These are phyloP conservation scores for Trypoxylon attenuatum DNA, from an alignment of 2,888 invertebrate genomes.

Conservation along the genomic window DNA sequence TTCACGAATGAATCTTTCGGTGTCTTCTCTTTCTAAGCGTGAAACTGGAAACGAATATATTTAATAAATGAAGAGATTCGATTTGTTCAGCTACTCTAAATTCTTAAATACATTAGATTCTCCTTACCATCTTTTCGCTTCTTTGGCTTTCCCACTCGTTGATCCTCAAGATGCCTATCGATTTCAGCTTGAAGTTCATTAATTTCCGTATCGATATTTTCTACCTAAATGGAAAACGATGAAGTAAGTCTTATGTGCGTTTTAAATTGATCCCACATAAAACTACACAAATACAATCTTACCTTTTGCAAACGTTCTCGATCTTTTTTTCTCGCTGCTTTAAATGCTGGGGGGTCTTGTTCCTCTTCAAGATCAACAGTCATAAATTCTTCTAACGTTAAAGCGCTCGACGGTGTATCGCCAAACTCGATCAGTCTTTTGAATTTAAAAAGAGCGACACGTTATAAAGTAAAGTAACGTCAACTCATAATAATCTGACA, in stretches of 20 bases:
- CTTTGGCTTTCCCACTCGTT: constrained; percentile 58
- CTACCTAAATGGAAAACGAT: constrained; percentile 58
- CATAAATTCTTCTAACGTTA: constrained; percentile 98
- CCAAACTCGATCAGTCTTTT: constrained; percentile 92
- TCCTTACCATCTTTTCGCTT: constrained; percentile 75
- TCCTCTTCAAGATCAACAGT: constrained; percentile 97
- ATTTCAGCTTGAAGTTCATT: constrained; percentile 90
- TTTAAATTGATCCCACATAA: no score
- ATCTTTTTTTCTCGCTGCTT: constrained; percentile 91
- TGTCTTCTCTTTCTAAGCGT: constrained; percentile 67
- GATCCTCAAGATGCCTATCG: constrained; percentile 84
- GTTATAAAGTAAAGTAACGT: no score
- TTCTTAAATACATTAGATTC: not conserved
- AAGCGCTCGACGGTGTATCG: constrained; percentile 94
- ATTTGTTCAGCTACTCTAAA: not conserved
- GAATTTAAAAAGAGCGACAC: not conserved
- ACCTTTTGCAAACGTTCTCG: constrained; percentile 89
- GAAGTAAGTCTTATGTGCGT: constrained; percentile 32
- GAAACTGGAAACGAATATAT: not conserved
- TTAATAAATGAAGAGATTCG: not conserved
- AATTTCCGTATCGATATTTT: constrained; percentile 77
- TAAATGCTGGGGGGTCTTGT: constrained; percentile 96
- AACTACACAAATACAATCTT: constrained; percentile 38
- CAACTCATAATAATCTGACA: not conserved
- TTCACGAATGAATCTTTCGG: constrained; percentile 74